These are phyloP conservation scores for Mionectes macconnelli DNA, from an alignment of 2,113 vertebrate species.

Conservation along the genomic window DNA sequence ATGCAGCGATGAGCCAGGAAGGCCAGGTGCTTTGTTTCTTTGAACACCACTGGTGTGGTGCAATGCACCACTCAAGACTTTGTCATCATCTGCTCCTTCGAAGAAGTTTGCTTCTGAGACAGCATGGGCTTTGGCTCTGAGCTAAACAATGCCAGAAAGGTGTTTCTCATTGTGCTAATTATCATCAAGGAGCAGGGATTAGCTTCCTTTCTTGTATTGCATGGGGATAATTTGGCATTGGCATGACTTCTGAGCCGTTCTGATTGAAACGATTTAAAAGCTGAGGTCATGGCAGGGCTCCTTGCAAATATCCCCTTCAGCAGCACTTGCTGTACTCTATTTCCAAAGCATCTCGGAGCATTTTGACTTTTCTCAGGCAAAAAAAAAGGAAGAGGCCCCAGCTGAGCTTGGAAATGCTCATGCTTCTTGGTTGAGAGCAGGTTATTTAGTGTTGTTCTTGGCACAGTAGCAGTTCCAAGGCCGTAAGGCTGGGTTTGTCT, in stretches of 20 bases:
- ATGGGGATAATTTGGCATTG: slow-evolving; percentile 36
- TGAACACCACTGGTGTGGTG: neutral
- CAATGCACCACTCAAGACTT: neutral
- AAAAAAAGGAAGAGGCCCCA: slow-evolving; percentile 4
- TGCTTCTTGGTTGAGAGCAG: slow-evolving; percentile 45
- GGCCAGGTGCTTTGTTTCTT: neutral
- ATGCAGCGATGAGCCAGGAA: neutral
- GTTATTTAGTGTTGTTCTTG: slow-evolving; percentile 71
- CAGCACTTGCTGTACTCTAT: neutral
- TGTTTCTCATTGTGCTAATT: slow-evolving; percentile 52
- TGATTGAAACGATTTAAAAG: slow-evolving; percentile 41
- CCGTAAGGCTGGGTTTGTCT: slow-evolving; percentile 18
- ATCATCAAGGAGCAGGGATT: neutral
- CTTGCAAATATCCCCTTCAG: slow-evolving; percentile 50
- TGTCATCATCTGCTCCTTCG: neutral
- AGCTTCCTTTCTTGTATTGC: slow-evolving; percentile 15
- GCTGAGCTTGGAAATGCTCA: slow-evolving; percentile 53
- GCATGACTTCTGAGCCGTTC: neutral
- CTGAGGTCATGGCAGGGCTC: slow-evolving; percentile 52
- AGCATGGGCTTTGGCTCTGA: neutral
- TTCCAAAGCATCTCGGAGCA: slow-evolving; percentile 10
- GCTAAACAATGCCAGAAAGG: neutral
- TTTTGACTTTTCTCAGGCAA: slow-evolving; percentile 38
- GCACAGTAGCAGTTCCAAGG: neutral
- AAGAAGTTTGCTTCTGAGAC: neutral